Conservation (phyloP, 2,888 invertebrate species). For the Caenorhabditis japonica region DNA sequence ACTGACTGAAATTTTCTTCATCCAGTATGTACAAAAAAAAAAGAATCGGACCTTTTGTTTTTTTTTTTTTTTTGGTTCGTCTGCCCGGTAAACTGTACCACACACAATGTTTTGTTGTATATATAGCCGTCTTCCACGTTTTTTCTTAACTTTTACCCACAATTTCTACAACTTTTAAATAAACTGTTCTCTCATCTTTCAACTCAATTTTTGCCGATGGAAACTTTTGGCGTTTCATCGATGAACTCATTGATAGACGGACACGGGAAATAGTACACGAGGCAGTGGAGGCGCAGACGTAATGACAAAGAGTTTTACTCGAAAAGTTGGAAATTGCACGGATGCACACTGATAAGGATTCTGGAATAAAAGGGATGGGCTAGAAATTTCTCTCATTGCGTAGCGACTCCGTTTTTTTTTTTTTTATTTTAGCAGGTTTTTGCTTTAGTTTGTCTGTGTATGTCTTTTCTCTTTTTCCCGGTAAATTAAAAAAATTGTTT, state of each 20-base stretch:
- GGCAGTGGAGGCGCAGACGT: constrained; percentile 9
- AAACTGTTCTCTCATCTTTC: constrained; percentile 18
- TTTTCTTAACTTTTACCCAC: not conserved
- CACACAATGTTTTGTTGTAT: constrained; percentile 21
- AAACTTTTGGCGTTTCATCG: constrained; percentile 22
- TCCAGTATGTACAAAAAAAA: constrained; percentile 24
- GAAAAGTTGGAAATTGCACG: constrained; percentile 45
- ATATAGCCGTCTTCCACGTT: constrained; percentile 22
- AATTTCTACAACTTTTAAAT: not conserved
- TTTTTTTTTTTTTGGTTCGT: not conserved
- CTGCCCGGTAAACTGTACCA: constrained; percentile 7
- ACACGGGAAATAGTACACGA: constrained; percentile 4
- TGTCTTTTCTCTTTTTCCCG: too few species aligned
- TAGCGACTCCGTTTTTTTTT: too few species aligned
- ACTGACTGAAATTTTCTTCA: constrained; percentile 1
- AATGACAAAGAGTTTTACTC: constrained; percentile 36
- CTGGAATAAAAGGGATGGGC: constrained; percentile 18
- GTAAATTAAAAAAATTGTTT: too few species aligned
- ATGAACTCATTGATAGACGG: constrained; percentile 42
- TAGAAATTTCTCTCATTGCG: too few species aligned
- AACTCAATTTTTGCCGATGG: constrained; percentile 14
- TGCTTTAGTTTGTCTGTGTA: too few species aligned
- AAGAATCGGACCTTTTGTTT: too few species aligned
- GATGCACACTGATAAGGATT: constrained; percentile 26
- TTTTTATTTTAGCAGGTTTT: too few species aligned